These are phyloP conservation scores for Mustela nigripes DNA, from an alignment of 2,113 vertebrate genomes.

Conservation along the genomic window DNA sequence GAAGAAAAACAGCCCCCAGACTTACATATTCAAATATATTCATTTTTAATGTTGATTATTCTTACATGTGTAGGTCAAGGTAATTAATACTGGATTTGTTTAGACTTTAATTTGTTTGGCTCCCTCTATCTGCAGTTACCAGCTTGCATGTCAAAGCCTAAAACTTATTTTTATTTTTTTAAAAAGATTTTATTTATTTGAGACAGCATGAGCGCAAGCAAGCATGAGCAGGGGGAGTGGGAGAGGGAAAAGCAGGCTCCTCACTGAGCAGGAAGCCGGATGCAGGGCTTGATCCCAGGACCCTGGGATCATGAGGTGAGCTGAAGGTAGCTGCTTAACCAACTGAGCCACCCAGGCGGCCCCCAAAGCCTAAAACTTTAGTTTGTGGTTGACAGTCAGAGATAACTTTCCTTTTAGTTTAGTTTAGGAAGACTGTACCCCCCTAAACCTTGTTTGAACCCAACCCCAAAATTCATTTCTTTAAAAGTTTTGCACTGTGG, in stretches of 20 bases:
- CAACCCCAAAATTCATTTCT: not conserved
- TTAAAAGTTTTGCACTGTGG: not conserved
- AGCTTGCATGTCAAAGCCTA: conserved; percentile 21
- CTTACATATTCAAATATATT: not conserved
- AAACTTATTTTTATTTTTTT: not conserved
- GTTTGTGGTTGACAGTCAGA: not conserved
- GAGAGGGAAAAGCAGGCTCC: no score
- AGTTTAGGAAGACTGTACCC: conserved; percentile 27
- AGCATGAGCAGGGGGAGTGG: no score
- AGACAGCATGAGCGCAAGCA: no score
- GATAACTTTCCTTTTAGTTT: not conserved
- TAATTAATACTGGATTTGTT: not conserved
- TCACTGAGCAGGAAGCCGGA: no score
- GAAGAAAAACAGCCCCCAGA: not conserved
- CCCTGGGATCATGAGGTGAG: no score
- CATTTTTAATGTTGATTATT: conserved; percentile 15
- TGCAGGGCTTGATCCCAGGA: no score
- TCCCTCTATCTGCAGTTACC: not conserved
- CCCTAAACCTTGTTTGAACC: not conserved
- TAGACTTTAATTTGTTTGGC: not conserved
- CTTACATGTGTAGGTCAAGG: not conserved
- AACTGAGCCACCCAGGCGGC: no score
- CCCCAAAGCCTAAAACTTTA: conserved; percentile 25
- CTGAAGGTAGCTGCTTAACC: no score
- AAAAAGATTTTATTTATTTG: no score